Conservation (phyloP, 2,113 vertebrate species). For the Strigops habroptila region DNA sequence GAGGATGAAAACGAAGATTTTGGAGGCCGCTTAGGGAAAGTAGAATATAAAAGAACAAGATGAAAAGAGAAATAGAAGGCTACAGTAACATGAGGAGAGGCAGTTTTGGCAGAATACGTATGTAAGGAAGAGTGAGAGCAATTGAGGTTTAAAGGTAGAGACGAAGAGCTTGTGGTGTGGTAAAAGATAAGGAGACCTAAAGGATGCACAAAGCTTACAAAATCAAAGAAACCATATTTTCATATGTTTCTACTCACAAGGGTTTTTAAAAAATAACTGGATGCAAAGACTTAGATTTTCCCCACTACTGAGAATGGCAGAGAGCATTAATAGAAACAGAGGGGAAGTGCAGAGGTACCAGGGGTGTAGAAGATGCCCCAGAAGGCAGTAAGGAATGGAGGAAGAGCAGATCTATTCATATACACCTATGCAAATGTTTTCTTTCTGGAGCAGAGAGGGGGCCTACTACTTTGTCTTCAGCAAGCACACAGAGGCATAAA, state of each 20-base stretch:
- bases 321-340: not conserved
- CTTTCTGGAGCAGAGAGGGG: not conserved
- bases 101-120: not conserved
- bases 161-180: not conserved
- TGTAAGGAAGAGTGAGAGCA: not conserved
- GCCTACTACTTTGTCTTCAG: not conserved
- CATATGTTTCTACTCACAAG: not conserved
- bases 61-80: not conserved
- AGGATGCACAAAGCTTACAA: not conserved
- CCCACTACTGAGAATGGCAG: not conserved
- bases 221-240: not conserved
- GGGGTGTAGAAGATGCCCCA: not conserved
- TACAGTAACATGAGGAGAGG: not conserved
- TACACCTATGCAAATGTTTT: not conserved
- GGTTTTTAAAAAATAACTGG: not conserved
- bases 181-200: not conserved
- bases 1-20: slow-evolving; percentile 8
- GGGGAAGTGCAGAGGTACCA: not conserved
- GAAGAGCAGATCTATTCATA: not conserved
- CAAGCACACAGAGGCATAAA: not conserved
- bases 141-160: not conserved
- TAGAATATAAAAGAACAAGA: not conserved
- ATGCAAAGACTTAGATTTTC: not conserved
- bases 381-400: not conserved
- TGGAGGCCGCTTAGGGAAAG: not conserved